A percentile compares a stretch with the other conserved stretches of the same genome.
Conservation (phyloP, 2,797 vertebrate genomes). For the Balearica regulorum region DNA sequence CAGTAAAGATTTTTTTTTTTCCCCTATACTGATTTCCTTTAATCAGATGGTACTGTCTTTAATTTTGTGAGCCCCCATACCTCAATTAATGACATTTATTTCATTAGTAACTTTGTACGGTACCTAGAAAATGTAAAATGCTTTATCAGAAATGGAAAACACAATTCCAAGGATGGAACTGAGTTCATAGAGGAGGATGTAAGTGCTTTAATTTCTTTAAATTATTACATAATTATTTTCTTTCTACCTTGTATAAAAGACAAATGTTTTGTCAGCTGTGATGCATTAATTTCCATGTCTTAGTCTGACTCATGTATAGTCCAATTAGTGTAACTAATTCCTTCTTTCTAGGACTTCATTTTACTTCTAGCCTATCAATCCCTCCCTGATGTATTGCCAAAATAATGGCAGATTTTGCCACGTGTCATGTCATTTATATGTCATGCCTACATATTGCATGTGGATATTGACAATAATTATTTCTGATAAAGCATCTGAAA, state of each 20-base stretch:
- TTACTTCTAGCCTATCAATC: conserved; percentile 7
- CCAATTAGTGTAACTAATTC: background rate
- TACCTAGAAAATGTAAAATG: background rate
- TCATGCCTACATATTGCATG: background rate
- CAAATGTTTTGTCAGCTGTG: background rate
- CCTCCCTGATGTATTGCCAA: conserved; percentile 12
- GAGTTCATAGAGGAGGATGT: background rate
- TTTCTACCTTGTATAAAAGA: background rate
- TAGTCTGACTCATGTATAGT: background rate
- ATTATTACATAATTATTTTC: background rate
- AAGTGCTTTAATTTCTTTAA: background rate
- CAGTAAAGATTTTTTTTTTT: background rate
- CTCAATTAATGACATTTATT: background rate
- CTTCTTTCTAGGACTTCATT: background rate
- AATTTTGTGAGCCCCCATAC: background rate
- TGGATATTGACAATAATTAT: conserved; percentile 32
- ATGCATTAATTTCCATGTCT: background rate
- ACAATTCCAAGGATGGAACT: background rate
- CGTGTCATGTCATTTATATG: background rate
- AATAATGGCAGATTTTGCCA: conserved; percentile 32
- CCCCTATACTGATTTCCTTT: background rate
- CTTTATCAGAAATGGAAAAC: background rate
- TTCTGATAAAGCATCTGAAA: conserved; percentile 20
- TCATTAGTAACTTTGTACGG: background rate
- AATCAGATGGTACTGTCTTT: background rate